Evolutionary conservation across 2,113 vertebrate species (phyloP), one percentile per base, ranked within the genome.

Genomic region (Rhipidura dahli): DNA sequence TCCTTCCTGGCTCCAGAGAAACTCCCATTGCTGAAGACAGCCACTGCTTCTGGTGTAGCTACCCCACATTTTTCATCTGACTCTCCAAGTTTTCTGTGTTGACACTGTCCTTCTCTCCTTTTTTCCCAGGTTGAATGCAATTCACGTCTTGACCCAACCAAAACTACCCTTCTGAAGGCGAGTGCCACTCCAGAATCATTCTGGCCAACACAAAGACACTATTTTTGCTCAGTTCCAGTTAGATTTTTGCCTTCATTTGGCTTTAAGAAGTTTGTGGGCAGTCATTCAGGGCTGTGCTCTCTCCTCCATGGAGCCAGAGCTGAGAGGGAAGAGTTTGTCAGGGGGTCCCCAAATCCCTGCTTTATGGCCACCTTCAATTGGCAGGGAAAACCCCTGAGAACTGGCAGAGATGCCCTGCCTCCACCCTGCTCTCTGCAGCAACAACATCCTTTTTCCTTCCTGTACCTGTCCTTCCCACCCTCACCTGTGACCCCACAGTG

Each of bases 121-220:
- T 86, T 76, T 80, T 95, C 98, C 92, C 87, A 99, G 99, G 99
- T 99, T 93, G 99, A 99, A 98, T 99, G 99, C 96, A 99, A 99
- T 97, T 99, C 99, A 83, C 99, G 99, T 95, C 97, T 99, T 95
- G 98, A 99, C 94, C 99, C 99, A 57, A 98, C 98, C 86, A 99
- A 98, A 97, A 99, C 99, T 76, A 99, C 99, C 66, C 98, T 99
- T 83, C 97, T 99, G 83, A 99, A 99, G 99, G 99, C 98, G 93
- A 94, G 81, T 78, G 23, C 42, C n/a, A 9, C 60, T 88, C 57
- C 40, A 42, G 35, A 61, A 37, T 56, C 35, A 13, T 79, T 92
- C 72, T 37, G 17, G 17, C 51, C 79, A 78, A 35, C 77, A 76
- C 47, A 75, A 69, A 86, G 28, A 31, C 53, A 10, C 33, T 35